Base-by-base conservation (phyloP, 1,140 invertebrate species). In the Drosophila paulistorum region DNA sequence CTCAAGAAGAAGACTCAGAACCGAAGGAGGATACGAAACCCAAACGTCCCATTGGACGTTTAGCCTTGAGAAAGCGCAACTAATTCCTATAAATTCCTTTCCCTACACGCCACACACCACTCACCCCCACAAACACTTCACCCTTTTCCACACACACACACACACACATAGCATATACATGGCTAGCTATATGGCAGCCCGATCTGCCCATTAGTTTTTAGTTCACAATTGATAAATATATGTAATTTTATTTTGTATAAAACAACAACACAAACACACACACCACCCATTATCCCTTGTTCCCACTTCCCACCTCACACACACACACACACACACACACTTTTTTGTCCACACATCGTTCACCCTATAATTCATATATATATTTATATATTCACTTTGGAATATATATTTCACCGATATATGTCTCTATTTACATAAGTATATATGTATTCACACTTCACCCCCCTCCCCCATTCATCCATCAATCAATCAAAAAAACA, bases 31-130 rank as follows among this genome's bases (percentile, higher is more conserved):
- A 87, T 60, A 55, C 81, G 26, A 91, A 91, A 60, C 86, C 81
- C 26, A 91, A 89, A 71, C 90, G 90, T 55, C 83, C 90, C 30
- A 71, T 89, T 17, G 70, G 69, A 39, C 90, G 90, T 42, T 64
- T 91, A 66, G 78, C 83, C 63, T 78, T 91, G 73, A 80, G 90
- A 73, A 91, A 90, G 67, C 90, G 90, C 78, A 91, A 87, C 61
- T 91, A 80, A 74, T 48, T 23, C 20, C 10, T 30, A 41, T 9
- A 51, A 13, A 13, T 26, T 13, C 17, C 33, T 13, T 55, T 35
- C 62, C 11, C 55, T 35, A 41, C 37, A 55, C 13, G 37, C 45
- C 7, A 33, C 9, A 39, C 10, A 17, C 33, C 33, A 7, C 13
- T 7, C 17, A 1, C 3, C 11, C 26, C 1, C 20, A 23, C n/a